Base-by-base conservation (phyloP, 2,888 invertebrate genomes). In the Coremacera marginata region DNA sequence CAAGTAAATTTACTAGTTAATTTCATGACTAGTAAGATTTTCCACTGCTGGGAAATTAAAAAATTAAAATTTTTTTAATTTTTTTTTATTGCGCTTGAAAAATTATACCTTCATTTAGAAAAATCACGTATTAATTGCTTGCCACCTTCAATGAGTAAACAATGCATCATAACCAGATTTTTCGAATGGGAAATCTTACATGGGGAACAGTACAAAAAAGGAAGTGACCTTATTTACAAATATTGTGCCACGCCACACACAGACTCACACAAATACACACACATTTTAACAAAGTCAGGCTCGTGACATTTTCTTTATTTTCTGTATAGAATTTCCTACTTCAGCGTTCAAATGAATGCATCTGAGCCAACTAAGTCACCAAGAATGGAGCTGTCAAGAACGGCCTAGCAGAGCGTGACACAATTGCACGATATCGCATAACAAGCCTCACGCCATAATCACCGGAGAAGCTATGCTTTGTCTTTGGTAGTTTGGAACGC, bases 341-440 rank as follows among this genome's bases (percentile, higher is more conserved):
- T 57, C 16, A 71, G 44, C 27, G n/a, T 25, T 22, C 37, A 60
- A 60, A 27, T 27, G 49, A 31, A 63, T 27, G 31, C 19, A 52
- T 65, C 60, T 22, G 14, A 60, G 5, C 49, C 16, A 57, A 14
- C 22, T 16, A 27, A 72, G 19, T 16, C 25, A 63, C 63, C 73
- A 73, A 73, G 73, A 63, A 63, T 63, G 63, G 73, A 9, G n/a
- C 52, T 63, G 63, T 34, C 63, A 52, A 65, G 52, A 51, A 27
- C 37, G 27, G 51, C 14, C 65, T 44, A 44, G 63, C 73, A 34
- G 57, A 51, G 82, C 81, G 80, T 82, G 80, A 82, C 82, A 81
- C 79, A 82, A 81, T 78, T 78, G 81, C 81, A 81, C 77, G 80
- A 80, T 81, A 81, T 80, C 77, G 73, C 78, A 79, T 81, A 55